Conservation (phyloP, 2,888 invertebrate genomes). For the Charanyca ferruginea region DNA sequence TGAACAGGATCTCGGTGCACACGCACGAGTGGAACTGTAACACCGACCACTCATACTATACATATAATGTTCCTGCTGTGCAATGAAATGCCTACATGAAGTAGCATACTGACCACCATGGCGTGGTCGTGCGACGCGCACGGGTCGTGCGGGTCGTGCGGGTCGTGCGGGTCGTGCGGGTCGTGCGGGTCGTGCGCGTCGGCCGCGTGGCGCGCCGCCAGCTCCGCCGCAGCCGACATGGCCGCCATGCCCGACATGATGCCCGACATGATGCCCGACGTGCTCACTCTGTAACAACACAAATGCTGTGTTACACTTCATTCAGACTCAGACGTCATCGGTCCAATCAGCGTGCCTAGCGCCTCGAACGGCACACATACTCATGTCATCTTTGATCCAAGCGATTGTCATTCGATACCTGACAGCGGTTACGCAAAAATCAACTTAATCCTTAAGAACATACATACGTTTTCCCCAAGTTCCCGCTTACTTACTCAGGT, state of each 20-base stretch:
- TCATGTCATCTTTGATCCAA: too few species aligned
- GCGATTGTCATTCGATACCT: neutral
- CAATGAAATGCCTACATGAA: neutral
- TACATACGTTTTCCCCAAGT: too few species aligned
- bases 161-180: constrained; percentile 23
- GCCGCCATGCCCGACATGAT: constrained; percentile 4
- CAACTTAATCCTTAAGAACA: too few species aligned
- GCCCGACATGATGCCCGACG: constrained; percentile 7
- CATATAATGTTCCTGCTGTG: neutral
- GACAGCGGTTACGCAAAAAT: too few species aligned
- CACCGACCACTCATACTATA: neutral
- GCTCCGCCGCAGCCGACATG: constrained; percentile 7
- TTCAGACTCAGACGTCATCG: too few species aligned
- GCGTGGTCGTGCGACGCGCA: constrained; percentile 72
- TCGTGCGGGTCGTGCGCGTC: constrained; percentile 36
- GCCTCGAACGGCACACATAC: too few species aligned
- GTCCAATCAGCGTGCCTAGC: too few species aligned
- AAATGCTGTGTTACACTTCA: too few species aligned
- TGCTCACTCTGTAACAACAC: constrained; percentile 17
- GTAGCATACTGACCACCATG: constrained; percentile 75
- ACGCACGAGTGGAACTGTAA: constrained; percentile 95
- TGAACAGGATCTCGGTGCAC: constrained; percentile 95
- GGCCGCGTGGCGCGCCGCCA: constrained; percentile 22
- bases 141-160: constrained; percentile 43
- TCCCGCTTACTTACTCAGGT: too few species aligned